Evolutionary conservation across 1,140 invertebrate species (phyloP).

Genomic region (Hermetia illucens): DNA sequence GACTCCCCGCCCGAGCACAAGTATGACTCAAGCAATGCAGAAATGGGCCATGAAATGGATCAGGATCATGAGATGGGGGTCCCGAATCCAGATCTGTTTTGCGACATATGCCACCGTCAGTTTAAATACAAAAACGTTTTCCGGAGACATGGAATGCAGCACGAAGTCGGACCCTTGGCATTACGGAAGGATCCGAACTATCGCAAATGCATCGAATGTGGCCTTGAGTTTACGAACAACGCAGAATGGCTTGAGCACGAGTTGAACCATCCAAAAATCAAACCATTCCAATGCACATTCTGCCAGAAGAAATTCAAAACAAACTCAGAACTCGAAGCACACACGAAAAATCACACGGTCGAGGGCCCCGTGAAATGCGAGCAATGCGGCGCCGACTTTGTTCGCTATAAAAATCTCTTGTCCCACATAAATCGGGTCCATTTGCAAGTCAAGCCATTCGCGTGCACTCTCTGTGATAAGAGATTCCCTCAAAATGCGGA

Average conservation of each 20-base stretch:
- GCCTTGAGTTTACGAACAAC: slow-evolving; percentile 18
- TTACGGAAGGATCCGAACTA: slow-evolving; percentile 7
- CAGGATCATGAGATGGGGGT: too few relatives aligned
- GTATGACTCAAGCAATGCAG: too few relatives aligned
- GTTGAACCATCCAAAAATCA: slow-evolving; percentile 15
- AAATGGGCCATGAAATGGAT: too few relatives aligned
- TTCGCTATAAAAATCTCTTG: background rate
- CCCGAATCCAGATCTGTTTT: too few relatives aligned
- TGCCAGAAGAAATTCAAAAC: slow-evolving; percentile 25
- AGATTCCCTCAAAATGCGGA: slow-evolving; percentile 36
- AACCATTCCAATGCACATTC: slow-evolving; percentile 12
- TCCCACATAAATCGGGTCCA: slow-evolving; percentile 12
- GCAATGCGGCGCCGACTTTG: background rate
- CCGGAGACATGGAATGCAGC: too few relatives aligned
- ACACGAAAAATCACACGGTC: slow-evolving; percentile 22
- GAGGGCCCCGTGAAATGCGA: slow-evolving; percentile 7
- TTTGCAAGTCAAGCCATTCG: slow-evolving; percentile 22
- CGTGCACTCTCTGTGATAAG: slow-evolving; percentile 25
- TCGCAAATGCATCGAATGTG: slow-evolving; percentile 24
- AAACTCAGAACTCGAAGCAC: slow-evolving; percentile 14
- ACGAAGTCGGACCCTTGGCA: slow-evolving; percentile 3
- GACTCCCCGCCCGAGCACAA: too few relatives aligned
- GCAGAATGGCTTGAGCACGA: slow-evolving; percentile 18
- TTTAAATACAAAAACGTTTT: too few relatives aligned
- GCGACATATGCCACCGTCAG: too few relatives aligned